Base-by-base conservation (phyloP, 2,797 vertebrate species). In the Myotis myotis region DNA sequence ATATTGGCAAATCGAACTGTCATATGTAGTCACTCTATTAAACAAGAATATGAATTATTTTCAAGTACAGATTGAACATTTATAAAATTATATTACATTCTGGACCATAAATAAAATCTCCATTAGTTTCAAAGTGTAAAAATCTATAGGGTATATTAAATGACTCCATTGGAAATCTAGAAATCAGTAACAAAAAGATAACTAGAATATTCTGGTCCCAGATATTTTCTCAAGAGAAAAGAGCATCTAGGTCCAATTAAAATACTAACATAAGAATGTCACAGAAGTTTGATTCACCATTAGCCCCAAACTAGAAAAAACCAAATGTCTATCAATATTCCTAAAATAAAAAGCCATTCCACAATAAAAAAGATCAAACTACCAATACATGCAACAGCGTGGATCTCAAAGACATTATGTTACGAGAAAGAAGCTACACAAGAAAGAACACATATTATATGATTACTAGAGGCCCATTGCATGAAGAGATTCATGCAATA, bases 131-230 rank as follows among this genome's bases (percentile, higher is more conserved):
- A 62, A 84, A 91, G 28, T 78, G 13, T 72, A 85, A 13, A 91
- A 93, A 81, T 78, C 22, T 62, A 79, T 0, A 81, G n/a, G 3
- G 2, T 64, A 64, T 44, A 53, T 81, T 28, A 82, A 76, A 51
- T 60, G 25, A 81, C 41, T 90, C 55, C 41, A 78, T 1, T 36
- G 33, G 36, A 79, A 95, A 87, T 57, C 53, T 10, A 62, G 75
- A 60, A 79, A 89, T 89, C 41, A 81, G 38, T n/a, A 91, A 81
- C 33, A 72, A 89, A 90, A 91, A 80, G 44, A 78, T 57, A 92
- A 83, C 23, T 66, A 95, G n/a, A 87, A 49, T 82, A 93, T 79
- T 38, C 7, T n/a, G 57, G 20, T 74, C 38, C 41, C 60, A 92
- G 41, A 33, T 79, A 74, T 49, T 87, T 92, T 92, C 64, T 68